A percentile compares a stretch with the other conserved stretches of the same genome.
Evolutionary conservation across 2,113 vertebrate genomes (phyloP).

Genomic region (Scomber scombrus): DNA sequence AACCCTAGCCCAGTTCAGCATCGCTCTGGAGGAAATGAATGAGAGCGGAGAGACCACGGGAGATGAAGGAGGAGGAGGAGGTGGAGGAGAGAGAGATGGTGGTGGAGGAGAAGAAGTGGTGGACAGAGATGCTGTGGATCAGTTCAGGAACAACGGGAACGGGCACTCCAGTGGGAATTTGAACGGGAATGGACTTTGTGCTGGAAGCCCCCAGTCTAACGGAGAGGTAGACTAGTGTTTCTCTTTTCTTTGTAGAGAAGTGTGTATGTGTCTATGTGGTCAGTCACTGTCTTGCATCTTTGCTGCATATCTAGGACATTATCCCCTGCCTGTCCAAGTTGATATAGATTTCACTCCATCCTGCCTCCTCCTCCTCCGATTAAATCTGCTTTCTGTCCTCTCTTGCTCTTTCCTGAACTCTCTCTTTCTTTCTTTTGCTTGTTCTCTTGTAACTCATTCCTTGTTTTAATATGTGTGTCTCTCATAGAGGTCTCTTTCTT

Average conservation of each 20-base stretch:
- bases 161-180: conserved; percentile 65
- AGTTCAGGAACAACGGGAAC: conserved; percentile 72
- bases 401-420: neutral
- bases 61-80: conserved; percentile 76
- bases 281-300: neutral
- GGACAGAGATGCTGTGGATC: conserved; percentile 71
- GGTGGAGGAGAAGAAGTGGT: conserved; percentile 62
- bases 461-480: conserved; percentile 7
- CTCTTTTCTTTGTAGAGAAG: conserved; percentile 1
- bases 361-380: neutral
- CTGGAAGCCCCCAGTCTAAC: conserved; percentile 66
- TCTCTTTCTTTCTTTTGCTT: neutral
- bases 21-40: conserved; percentile 97
- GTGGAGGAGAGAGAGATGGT: conserved; percentile 64
- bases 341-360: conserved; percentile 22
- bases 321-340: conserved; percentile 17
- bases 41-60: conserved; percentile 89
- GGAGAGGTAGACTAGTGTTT: conserved; percentile 82
- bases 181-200: conserved; percentile 70
- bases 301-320: conserved; percentile 3
- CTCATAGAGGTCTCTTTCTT: conserved; percentile 24
- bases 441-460: neutral
- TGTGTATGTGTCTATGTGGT: conserved; percentile 18
- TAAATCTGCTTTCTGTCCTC: conserved; percentile 8
- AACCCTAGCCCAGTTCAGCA: conserved; percentile 97